Evolutionary conservation across 2,113 vertebrate genomes (phyloP).

Genomic region (Ceuthmochares aereus): DNA sequence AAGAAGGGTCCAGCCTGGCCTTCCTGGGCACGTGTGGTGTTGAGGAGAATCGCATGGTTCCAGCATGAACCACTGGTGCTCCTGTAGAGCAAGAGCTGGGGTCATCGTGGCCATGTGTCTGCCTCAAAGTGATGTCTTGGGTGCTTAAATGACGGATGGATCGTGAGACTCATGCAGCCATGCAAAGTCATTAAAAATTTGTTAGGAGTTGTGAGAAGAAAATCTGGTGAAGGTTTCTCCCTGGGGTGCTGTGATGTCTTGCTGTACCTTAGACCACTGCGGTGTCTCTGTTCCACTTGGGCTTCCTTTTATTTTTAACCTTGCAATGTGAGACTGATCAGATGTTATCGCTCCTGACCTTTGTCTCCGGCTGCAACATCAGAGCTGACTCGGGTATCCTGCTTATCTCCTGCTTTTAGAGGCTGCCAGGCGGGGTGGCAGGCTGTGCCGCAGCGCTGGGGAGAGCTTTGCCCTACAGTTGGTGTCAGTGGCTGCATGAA

Average conservation of each 20-base stretch:
- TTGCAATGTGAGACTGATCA: rapidly evolving
- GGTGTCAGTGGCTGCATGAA: conserved; percentile 68
- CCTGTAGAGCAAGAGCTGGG: rapidly evolving
- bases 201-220: not conserved
- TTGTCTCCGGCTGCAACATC: not conserved
- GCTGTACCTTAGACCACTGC: rapidly evolving
- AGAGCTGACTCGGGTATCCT: not conserved
- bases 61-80: rapidly evolving
- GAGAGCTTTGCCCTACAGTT: not conserved
- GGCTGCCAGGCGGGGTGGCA: not conserved
- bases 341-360: not conserved
- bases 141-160: not conserved
- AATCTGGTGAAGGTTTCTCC: not conserved
- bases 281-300: not conserved
- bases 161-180: rapidly evolving
- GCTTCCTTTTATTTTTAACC: conserved; percentile 47
- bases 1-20: not conserved
- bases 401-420: not conserved
- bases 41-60: rapidly evolving
- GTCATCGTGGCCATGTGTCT: rapidly evolving
- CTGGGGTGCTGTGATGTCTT: not conserved
- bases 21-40: rapidly evolving
- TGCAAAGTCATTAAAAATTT: not conserved
- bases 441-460: not conserved
- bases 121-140: not conserved